These are phyloP conservation scores for Gymnocephalus cernua DNA, from an alignment of 2,113 vertebrate genomes.

Conservation along the genomic window DNA sequence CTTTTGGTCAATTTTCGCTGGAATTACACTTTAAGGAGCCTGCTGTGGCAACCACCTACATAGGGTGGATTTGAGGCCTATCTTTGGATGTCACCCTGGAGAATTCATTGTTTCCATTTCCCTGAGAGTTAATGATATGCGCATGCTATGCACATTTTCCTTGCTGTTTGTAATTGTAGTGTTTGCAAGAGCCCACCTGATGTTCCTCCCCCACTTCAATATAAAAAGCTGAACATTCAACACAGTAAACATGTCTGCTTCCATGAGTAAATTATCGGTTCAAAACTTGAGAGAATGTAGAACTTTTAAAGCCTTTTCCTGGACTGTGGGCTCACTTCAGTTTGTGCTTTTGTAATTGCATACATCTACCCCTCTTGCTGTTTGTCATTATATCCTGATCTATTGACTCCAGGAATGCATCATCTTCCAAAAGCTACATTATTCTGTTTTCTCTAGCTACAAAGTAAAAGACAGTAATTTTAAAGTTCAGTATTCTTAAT, in stretches of 20 bases:
- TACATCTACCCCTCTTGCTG: not conserved
- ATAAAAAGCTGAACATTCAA: slow-evolving; percentile 69
- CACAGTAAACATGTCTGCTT: slow-evolving; percentile 55
- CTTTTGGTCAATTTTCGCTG: no score
- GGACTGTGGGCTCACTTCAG: not conserved
- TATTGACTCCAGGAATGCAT: not conserved
- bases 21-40: no score
- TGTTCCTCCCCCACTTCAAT: slow-evolving; percentile 69
- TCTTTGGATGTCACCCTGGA: slow-evolving; percentile 76
- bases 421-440: not conserved
- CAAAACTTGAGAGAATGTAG: slow-evolving; percentile 27
- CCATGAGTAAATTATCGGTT: slow-evolving; percentile 35
- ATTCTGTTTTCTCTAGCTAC: not conserved
- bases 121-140: slow-evolving; percentile 79
- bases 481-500: not conserved
- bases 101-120: slow-evolving; percentile 72
- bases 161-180: slow-evolving; percentile 80
- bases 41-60: slow-evolving; percentile 64
- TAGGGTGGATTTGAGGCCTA: slow-evolving; percentile 70
- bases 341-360: slow-evolving; percentile 14
- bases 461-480: not conserved
- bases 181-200: slow-evolving; percentile 72
- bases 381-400: not conserved
- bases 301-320: slow-evolving; percentile 24
- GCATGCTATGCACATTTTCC: slow-evolving; percentile 75